Conservation (phyloP, 2,797 vertebrate species). For the Simalia tracyae region DNA sequence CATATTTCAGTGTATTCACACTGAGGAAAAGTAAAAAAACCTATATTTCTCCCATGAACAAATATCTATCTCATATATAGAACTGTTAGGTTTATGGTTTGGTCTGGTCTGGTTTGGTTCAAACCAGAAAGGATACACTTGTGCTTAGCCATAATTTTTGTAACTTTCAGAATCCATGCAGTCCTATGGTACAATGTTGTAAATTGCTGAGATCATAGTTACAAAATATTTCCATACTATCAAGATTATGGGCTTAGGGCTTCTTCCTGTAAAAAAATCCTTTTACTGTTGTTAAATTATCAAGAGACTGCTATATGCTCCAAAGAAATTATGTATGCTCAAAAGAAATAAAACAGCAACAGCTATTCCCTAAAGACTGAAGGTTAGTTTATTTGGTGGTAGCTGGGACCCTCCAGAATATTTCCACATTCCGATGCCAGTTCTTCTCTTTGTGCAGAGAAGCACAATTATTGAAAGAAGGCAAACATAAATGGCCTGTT, state of each 20-base stretch:
- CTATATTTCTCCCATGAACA: background rate
- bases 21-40: fast-evolving
- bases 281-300: background rate
- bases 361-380: background rate
- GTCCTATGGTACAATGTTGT: background rate
- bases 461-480: background rate
- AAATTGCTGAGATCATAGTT: background rate
- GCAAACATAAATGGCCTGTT: background rate
- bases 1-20: background rate
- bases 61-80: background rate
- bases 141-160: background rate
- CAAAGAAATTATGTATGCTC: background rate
- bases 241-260: background rate
- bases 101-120: background rate
- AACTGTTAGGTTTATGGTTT: background rate
- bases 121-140: background rate
- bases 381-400: background rate
- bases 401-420: background rate
- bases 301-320: background rate
- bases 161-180: background rate
- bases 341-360: background rate
- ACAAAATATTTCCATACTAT: background rate
- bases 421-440: background rate
- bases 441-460: background rate
- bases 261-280: background rate